phyloP scores from a whole-genome alignment of 2,888 invertebrate species.

The Graphium colonna region DNA sequence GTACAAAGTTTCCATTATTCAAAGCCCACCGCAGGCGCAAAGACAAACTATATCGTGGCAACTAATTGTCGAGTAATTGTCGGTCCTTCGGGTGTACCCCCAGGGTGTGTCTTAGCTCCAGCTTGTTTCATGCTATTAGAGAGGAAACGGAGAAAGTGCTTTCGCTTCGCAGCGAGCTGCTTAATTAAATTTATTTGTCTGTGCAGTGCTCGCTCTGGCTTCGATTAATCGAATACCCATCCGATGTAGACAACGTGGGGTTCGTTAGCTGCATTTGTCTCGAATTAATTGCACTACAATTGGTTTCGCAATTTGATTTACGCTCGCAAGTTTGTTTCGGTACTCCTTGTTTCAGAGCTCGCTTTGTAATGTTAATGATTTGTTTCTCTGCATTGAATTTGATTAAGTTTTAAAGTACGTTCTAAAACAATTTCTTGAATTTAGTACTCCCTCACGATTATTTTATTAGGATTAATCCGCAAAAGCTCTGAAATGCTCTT shows the following conservation, averaged over 20 bases:
- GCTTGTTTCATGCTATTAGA: slow-evolving; percentile 49
- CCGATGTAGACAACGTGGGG: slow-evolving; percentile 11
- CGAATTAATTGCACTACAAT: slow-evolving; percentile 19
- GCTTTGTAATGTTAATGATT: not conserved
- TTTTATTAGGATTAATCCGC: no score
- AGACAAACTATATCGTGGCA: slow-evolving; percentile 39
- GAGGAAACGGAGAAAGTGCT: slow-evolving; percentile 42
- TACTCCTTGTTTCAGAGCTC: not conserved
- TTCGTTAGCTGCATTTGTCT: slow-evolving; percentile 20
- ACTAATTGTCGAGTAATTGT: slow-evolving; percentile 66
- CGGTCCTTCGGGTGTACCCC: slow-evolving; percentile 40
- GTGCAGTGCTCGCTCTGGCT: slow-evolving; percentile 10
- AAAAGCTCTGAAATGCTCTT: no score
- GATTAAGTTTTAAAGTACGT: no score
- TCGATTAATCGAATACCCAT: slow-evolving; percentile 23
- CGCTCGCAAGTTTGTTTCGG: slow-evolving; percentile 24
- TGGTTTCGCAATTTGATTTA: slow-evolving; percentile 17
- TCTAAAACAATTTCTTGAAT: no score
- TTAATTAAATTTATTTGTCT: slow-evolving; percentile 49
- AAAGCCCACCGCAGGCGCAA: not conserved
- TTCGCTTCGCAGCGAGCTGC: slow-evolving; percentile 40
- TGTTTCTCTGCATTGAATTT: not conserved
- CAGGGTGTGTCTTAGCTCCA: slow-evolving; percentile 42
- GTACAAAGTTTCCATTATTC: slow-evolving; percentile 6
- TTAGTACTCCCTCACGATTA: no score